phyloP scores from a whole-genome alignment of 2,888 invertebrate genomes.

The Keiferia lycopersicella region DNA sequence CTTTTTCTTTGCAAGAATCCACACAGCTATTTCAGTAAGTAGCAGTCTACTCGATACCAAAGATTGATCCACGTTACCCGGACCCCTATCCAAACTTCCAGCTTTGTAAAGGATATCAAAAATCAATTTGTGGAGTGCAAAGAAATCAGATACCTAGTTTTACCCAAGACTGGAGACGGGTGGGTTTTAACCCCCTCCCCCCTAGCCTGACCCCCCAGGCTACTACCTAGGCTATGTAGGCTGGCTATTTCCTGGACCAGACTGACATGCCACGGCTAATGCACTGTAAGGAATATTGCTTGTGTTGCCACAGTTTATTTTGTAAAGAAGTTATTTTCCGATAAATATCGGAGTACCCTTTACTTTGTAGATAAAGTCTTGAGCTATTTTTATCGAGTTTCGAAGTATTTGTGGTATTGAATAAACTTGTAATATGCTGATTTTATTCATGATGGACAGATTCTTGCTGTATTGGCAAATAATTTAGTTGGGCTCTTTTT shows the following conservation, averaged over 20 bases:
- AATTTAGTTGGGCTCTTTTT: too few relatives aligned
- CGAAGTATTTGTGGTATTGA: not conserved
- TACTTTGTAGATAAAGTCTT: constrained; percentile 14
- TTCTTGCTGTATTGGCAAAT: too few relatives aligned
- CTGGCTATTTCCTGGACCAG: constrained; percentile 56
- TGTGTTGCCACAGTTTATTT: constrained; percentile 4
- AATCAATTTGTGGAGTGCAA: constrained; percentile 27
- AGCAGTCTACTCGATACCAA: not conserved
- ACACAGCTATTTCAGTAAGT: not conserved
- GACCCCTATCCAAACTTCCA: constrained; percentile 20
- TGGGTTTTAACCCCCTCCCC: constrained; percentile 17
- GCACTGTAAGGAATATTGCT: constrained; percentile 36
- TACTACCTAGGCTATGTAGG: constrained; percentile 42
- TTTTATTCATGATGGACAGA: not conserved
- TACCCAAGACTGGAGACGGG: constrained; percentile 36
- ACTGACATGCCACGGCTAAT: constrained; percentile 55
- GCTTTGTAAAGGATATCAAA: constrained; percentile 26
- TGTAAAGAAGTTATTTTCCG: constrained; percentile 19
- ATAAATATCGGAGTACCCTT: constrained; percentile 15
- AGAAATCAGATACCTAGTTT: constrained; percentile 59
- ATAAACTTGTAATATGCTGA: not conserved
- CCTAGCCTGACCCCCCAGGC: constrained; percentile 34
- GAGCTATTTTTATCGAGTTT: not conserved
- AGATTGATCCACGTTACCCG: not conserved
- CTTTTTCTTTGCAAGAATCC: not conserved